These are phyloP conservation scores for Zosterops pallidus DNA, from an alignment of 2,113 vertebrate species.

Conservation along the genomic window DNA sequence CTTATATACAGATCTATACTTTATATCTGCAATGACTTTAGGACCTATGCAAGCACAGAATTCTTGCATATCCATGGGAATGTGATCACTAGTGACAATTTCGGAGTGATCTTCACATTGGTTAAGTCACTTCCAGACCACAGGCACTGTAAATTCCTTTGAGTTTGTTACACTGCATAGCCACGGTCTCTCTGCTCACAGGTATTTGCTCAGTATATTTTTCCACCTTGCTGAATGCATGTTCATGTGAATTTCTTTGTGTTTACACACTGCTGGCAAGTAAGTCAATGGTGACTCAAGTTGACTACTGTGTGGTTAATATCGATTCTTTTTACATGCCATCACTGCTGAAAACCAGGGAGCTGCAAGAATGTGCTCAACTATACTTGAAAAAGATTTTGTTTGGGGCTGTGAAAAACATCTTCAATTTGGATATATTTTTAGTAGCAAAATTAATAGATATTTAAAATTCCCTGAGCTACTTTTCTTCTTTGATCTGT, in stretches of 20 bases:
- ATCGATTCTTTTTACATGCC: not conserved
- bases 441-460: slow-evolving; percentile 55
- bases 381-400: not conserved
- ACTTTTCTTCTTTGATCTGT: slow-evolving; percentile 41
- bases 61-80: not conserved
- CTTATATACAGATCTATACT: not conserved
- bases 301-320: not conserved
- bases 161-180: not conserved
- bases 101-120: not conserved
- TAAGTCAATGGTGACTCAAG: not conserved
- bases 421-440: slow-evolving; percentile 29
- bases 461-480: slow-evolving; percentile 17
- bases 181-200: not conserved
- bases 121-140: not conserved
- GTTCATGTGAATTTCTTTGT: not conserved
- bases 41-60: not conserved
- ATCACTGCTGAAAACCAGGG: not conserved
- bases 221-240: not conserved
- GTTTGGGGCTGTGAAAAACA: slow-evolving; percentile 10
- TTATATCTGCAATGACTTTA: not conserved
- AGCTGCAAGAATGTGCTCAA: not conserved
- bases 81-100: not conserved
- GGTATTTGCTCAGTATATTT: not conserved
- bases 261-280: not conserved
- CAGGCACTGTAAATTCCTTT: not conserved